phyloP scores from a whole-genome alignment of 2,797 vertebrate species.

The Rhodeus uyekii region DNA sequence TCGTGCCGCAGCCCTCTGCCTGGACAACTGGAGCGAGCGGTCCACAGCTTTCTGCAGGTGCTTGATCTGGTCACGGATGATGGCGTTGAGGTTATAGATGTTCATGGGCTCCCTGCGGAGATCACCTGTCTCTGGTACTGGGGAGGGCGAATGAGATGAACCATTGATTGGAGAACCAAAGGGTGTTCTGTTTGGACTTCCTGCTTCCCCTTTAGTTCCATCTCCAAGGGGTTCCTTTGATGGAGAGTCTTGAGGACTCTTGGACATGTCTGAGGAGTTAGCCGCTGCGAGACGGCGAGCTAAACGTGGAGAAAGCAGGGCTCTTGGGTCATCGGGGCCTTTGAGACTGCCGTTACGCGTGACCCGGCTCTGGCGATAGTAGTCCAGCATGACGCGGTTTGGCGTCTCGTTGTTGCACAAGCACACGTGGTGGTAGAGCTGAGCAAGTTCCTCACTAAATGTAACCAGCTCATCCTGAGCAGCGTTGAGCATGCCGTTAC shows the following conservation, averaged over 20 bases:
- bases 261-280: constrained; percentile 77
- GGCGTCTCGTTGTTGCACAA: constrained; percentile 98
- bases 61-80: constrained; percentile 98
- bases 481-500: constrained; percentile 88
- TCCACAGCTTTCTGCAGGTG: constrained; percentile 97
- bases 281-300: constrained; percentile 83
- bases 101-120: constrained; percentile 98
- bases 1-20: constrained; percentile 90
- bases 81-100: constrained; percentile 98
- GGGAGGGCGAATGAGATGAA: constrained; percentile 82
- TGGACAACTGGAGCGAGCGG: constrained; percentile 92
- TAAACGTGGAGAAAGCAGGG: constrained; percentile 88
- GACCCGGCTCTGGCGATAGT: constrained; percentile 93
- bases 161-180: constrained; percentile 82
- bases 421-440: constrained; percentile 98
- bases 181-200: constrained; percentile 81
- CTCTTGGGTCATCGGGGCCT: constrained; percentile 89
- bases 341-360: constrained; percentile 93
- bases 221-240: constrained; percentile 79
- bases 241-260: constrained; percentile 82
- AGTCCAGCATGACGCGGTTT: constrained; percentile 98
- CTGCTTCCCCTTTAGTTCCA: constrained; percentile 50
- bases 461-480: constrained; percentile 97
- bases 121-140: constrained; percentile 84
- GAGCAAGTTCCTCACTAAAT: constrained; percentile 95